phyloP scores from a whole-genome alignment of 2,888 invertebrate species.

The Hydroisotoma schaefferi region DNA sequence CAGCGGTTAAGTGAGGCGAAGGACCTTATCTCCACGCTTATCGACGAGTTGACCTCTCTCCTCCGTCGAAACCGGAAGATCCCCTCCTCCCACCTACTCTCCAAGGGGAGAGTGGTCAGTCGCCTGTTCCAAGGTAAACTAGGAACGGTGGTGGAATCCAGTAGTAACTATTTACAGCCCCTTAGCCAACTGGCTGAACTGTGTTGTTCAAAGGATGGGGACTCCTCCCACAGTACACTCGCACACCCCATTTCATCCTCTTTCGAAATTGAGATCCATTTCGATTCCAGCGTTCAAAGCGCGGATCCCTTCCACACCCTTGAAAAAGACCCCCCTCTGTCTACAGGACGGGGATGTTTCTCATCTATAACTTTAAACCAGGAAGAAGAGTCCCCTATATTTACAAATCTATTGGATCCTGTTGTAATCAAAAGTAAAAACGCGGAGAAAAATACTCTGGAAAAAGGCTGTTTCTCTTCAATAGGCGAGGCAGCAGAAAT shows the following conservation, averaged over 20 bases:
- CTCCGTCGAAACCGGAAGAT: conserved; percentile 26
- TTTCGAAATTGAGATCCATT: neutral
- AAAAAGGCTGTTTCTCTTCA: too few relatives aligned
- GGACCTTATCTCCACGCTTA: conserved; percentile 24
- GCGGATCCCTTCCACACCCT: too few relatives aligned
- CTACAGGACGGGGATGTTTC: neutral
- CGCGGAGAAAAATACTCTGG: neutral
- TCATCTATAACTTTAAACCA: neutral
- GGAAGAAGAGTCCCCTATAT: neutral
- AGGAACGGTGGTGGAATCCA: too few relatives aligned
- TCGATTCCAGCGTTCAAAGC: neutral
- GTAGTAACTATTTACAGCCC: neutral
- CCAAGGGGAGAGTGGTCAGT: conserved; percentile 28
- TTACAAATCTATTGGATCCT: neutral
- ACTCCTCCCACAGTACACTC: neutral
- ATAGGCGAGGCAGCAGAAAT: too few relatives aligned
- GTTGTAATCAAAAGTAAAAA: neutral
- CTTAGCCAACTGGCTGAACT: neutral
- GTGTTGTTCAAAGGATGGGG: neutral
- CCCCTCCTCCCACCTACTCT: conserved; percentile 13
- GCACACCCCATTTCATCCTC: neutral
- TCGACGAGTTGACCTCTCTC: conserved; percentile 29
- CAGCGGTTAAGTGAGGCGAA: conserved; percentile 21
- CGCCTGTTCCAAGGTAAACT: conserved; percentile 28
- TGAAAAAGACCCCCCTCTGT: neutral